Conservation (phyloP, 2,888 invertebrate species). For the Cyrtodaria siliqua region DNA sequence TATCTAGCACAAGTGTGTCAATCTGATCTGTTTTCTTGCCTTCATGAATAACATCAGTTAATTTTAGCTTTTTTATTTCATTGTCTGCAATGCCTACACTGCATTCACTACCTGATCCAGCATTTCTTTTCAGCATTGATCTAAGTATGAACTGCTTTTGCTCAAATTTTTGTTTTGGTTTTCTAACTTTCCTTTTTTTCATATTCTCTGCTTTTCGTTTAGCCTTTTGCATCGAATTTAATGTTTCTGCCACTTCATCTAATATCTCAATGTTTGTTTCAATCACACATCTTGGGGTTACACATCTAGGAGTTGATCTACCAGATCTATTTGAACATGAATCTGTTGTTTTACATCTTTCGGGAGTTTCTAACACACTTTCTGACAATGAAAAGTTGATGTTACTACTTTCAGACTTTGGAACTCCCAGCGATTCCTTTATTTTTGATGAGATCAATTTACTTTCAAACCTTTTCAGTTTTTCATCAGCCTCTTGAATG, state of each 20-base stretch:
- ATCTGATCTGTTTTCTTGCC: no score
- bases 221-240: slow-evolving; percentile 39
- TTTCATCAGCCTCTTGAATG: slow-evolving; percentile 31
- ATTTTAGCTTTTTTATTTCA: no score
- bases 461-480: slow-evolving; percentile 56
- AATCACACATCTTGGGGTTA: no score
- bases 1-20: no score
- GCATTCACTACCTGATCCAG: no score
- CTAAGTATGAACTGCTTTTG: slow-evolving; percentile 48
- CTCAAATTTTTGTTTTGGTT: slow-evolving; percentile 21
- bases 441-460: slow-evolving; percentile 50
- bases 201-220: slow-evolving; percentile 28
- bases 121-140: slow-evolving; percentile 38
- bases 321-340: not conserved
- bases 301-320: no score
- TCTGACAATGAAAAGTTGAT: no score
- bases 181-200: not conserved
- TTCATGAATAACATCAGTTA: no score
- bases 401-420: not conserved
- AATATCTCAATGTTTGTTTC: slow-evolving; percentile 48
- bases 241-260: slow-evolving; percentile 47
- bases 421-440: slow-evolving; percentile 4
- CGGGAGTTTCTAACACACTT: no score
- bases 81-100: no score
- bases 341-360: no score